Base-by-base conservation (phyloP, 2,888 invertebrate genomes). In the Trichopoda pennipes region DNA sequence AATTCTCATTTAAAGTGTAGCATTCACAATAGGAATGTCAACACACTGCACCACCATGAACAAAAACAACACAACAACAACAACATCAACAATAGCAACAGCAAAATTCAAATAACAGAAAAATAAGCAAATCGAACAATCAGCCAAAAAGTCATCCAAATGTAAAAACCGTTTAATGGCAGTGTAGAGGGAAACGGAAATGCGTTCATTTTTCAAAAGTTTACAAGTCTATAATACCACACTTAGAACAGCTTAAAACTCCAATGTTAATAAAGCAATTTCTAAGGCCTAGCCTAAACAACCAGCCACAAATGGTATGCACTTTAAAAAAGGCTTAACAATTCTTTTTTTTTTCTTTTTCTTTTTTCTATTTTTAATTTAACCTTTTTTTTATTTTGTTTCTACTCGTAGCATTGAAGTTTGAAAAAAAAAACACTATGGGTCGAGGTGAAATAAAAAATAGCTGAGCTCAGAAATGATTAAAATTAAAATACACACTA, bases 161-260 rank as follows among this genome's bases (percentile, higher is more conserved):
- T 44, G 14, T 21, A n/a, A 61, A 55, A 14, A 60, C 1, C 19
- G 14, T 44, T 51, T 53, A 76, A 60, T 76, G 47, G 51, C 51
- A 19, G 14, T 55, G 70, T 21, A 49, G 70, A 75, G 75, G 84
- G 79, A 85, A 84, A 83, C 82, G 84, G 85, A 85, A 85, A 85
- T 85, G 84, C 81, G 72, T 84, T 79, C 66, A 85, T 85, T 85
- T 85, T 80, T 85, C 84, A 85, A 82, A 79, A 66, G 49, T 55
- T 69, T 80, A 66, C 51, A 64, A 69, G 74, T 58, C 80, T 12
- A 19, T 42, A 21, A 68, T 17, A 23, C 44, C 21, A n/a, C 51
- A 35, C 49, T 53, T 28, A 44, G 61, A 58, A 64, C 56, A 49
- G 63, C 76, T 76, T 76, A 73, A 68, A 63, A 58, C 53, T 64